Percentiles rank a stretch among this genome's conserved stretches.
Conservation (phyloP, 2,888 invertebrate species). For the Pollenia labialis region DNA sequence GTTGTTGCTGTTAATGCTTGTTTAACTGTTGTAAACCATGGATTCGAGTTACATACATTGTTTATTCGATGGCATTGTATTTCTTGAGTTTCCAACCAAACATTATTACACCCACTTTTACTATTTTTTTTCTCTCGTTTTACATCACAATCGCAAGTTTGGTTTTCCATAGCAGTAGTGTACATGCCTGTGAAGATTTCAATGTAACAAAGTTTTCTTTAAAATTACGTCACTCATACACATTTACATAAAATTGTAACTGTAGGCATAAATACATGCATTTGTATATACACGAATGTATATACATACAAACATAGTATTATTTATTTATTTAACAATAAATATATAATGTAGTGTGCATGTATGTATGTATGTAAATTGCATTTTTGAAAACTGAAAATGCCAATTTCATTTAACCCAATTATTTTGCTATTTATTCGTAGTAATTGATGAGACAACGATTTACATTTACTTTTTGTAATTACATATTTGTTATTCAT, state of each 20-base stretch:
- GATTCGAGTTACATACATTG: background rate
- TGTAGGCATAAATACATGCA: slow-evolving; percentile 2
- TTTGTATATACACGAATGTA: background rate
- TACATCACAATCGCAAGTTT: slow-evolving; percentile 5
- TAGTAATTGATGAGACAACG: slow-evolving; percentile 30
- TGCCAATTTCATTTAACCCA: slow-evolving; percentile 62
- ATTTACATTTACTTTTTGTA: slow-evolving; percentile 8
- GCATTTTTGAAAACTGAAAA: slow-evolving; percentile 29
- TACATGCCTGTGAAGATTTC: slow-evolving; percentile 19
- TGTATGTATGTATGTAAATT: slow-evolving; percentile 8
- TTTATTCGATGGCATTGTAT: slow-evolving; percentile 29
- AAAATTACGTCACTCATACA: slow-evolving; percentile 79
- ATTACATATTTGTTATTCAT: slow-evolving; percentile 9
- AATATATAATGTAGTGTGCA: background rate
- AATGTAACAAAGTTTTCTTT: slow-evolving; percentile 69
- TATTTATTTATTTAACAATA: background rate
- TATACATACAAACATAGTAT: background rate
- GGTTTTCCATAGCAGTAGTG: background rate
- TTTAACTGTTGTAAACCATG: background rate
- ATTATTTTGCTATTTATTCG: slow-evolving; percentile 11
- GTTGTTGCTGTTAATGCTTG: background rate
- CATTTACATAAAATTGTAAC: background rate
- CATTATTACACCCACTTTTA: slow-evolving; percentile 50
- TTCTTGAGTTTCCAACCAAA: slow-evolving; percentile 38
- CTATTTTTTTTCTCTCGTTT: slow-evolving; percentile 14